Base-by-base conservation (phyloP, 2,113 vertebrate genomes). In the Cheilinus undulatus region DNA sequence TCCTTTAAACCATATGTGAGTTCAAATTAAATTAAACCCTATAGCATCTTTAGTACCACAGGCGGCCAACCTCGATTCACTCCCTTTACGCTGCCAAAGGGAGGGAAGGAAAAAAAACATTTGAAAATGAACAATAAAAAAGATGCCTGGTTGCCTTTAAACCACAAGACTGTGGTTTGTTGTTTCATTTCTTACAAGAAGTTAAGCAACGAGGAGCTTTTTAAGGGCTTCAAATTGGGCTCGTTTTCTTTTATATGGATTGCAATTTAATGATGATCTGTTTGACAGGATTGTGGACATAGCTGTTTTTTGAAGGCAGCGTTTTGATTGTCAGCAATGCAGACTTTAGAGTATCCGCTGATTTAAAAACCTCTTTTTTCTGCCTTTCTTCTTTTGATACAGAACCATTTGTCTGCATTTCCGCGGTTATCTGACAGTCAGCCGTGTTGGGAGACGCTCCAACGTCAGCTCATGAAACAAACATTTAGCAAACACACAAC, bases 81-180 rank as follows among this genome's bases (percentile, higher is more conserved):
- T 88, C 81, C 82, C 57, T 69, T 70, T 46, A 70, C 67, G 70
- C 52, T 87, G 84, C 82, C 68, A 86, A 52, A 76, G 50, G 27
- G 52, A 32, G 10, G 19, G 34, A 68, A n/a, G n/a, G n/a, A 69
- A 84, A 83, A 78, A 84, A 54, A 61, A 78, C 82, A 84, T 86
- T 86, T 84, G 48, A 88, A 83, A 89, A 85, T 7, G 73, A 68
- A 86, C 80, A 86, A 83, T 88, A 87, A 86, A 93, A 86, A 89
- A 87, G 69, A 90, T 84, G 61, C 50, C 66, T 74, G 73, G 80
- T 78, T 92, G 72, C 74, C 76, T 85, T 84, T 81, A 88, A 92
- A 92, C 88, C 86, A 78, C 90, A 56, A 78, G 74, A 75, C 78
- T 89, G 82, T 58, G 89, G 90, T 91, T 90, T 91, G 82, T 90